A percentile compares a stretch with the other conserved stretches of the same genome.
These are phyloP conservation scores for Abrostola tripartita DNA, from an alignment of 2,888 invertebrate species.

Conservation along the genomic window DNA sequence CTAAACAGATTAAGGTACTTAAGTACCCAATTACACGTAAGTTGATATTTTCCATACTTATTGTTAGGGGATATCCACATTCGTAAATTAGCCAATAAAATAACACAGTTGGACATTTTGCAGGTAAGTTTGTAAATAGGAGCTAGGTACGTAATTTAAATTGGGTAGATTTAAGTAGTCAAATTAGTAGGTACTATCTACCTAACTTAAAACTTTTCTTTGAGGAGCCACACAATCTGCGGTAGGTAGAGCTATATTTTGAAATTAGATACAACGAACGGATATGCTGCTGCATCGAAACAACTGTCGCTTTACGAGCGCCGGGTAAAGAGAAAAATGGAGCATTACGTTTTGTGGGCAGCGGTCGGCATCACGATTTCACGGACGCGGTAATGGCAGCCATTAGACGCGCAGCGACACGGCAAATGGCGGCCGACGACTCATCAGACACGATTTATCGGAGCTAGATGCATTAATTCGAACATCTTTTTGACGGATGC, in stretches of 20 bases:
- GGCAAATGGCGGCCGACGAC: conserved; percentile 79
- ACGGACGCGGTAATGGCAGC: conserved; percentile 77
- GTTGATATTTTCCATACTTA: no score
- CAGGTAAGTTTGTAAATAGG: no score
- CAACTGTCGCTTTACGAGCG: conserved; percentile 49
- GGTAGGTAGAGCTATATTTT: conserved; percentile 17
- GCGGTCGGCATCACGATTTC: conserved; percentile 80
- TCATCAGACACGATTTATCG: conserved; percentile 60
- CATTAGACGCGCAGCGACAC: conserved; percentile 78
- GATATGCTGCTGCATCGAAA: conserved; percentile 34
- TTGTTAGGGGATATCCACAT: no score
- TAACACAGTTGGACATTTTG: no score
- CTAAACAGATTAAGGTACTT: no score
- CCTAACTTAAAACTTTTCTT: no score
- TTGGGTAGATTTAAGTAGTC: no score
- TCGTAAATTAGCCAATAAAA: no score
- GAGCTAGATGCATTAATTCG: conserved; percentile 54
- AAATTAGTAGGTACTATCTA: no score
- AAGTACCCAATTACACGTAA: no score
- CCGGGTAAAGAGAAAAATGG: conserved; percentile 70
- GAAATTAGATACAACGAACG: conserved; percentile 51
- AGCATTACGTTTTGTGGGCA: conserved; percentile 77
- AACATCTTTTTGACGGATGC: conserved; percentile 52
- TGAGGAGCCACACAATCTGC: conserved; percentile 4
- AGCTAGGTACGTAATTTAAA: no score